Base-by-base conservation (phyloP, 64 coral and sea anemone species). In the Anthopleura sola region DNA sequence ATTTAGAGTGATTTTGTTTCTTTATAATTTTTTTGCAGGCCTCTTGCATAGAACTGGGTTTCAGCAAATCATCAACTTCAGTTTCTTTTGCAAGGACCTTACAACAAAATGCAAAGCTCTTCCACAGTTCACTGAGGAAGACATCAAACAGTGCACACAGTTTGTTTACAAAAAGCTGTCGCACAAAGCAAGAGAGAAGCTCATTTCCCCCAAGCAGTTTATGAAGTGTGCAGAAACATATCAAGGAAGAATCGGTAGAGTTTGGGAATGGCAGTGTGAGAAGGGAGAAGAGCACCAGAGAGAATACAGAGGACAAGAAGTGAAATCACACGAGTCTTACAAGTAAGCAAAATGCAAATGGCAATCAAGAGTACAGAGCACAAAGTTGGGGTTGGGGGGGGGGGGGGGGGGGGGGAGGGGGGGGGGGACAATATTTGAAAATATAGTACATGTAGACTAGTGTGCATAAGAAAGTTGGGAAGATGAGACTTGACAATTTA, bases 221-320 rank as follows among this genome's bases (percentile, higher is more conserved):
- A 76, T 91, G 44, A 69, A 76, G 40, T 85, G 83, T 78, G 93
- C 93, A 8, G 62, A 85, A 37, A 87, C 66, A 37, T 94, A 94
- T 77, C 80, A 87, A 31, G 66, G 51, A 83, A 91, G 93, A 76
- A 84, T 94, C 0, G 82, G 85, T 24, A 74, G 31, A 21, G 92
- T 94, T 0, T 94, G 92, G 92, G 81, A 86, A 19, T 94, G 88
- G 92, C 92, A 94, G 78, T 90, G 81, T 75, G 83, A 90, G 83
- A 50, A 82, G 82, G 92, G 92, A 3, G 4, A 64, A 26, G 84
- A 90, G 2, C 83, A 71, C 16, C 84, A 69, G 29, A 58, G 34
- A 12, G 75, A 74, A 48, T 94, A 86, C 56, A 79, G 92, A 50
- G 85, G 88, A 82, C 37, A 83, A 29, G 88, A 75, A 7, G 84